phyloP scores from a whole-genome alignment of 2,113 vertebrate genomes.

The Macquaria australasica region DNA sequence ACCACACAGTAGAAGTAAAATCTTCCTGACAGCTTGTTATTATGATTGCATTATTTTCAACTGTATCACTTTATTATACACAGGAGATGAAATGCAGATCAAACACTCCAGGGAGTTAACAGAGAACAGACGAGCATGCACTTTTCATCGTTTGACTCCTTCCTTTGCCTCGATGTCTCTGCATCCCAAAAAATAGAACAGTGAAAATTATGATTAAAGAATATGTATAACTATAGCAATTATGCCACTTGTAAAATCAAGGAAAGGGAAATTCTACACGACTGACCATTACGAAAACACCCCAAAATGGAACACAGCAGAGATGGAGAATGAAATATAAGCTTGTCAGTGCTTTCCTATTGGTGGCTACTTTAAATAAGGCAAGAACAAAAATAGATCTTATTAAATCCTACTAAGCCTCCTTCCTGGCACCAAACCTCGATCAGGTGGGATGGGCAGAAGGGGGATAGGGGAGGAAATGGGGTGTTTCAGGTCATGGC shows the following conservation, averaged over 20 bases:
- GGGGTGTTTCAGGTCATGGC: slow-evolving; percentile 67
- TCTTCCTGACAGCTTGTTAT: slow-evolving; percentile 17
- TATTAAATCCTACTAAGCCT: slow-evolving; percentile 38
- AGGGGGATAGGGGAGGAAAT: slow-evolving; percentile 20
- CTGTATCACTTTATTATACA: background rate
- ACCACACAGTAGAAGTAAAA: background rate
- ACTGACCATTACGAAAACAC: slow-evolving; percentile 6
- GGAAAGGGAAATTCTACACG: background rate
- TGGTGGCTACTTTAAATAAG: slow-evolving; percentile 16
- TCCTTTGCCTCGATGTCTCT: slow-evolving; percentile 14
- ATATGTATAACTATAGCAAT: slow-evolving; percentile 35
- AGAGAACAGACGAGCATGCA: slow-evolving; percentile 12
- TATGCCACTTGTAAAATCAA: slow-evolving; percentile 29
- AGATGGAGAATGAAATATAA: slow-evolving; percentile 23
- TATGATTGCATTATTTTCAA: slow-evolving; percentile 34
- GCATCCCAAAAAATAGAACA: slow-evolving; percentile 21
- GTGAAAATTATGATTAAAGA: slow-evolving; percentile 18
- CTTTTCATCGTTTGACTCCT: slow-evolving; percentile 44
- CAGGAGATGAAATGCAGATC: slow-evolving; percentile 42
- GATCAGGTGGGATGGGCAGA: slow-evolving; percentile 53
- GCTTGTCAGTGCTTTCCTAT: background rate
- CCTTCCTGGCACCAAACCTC: slow-evolving; percentile 39
- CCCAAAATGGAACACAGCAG: slow-evolving; percentile 35
- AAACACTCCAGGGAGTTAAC: slow-evolving; percentile 24
- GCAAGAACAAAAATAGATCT: slow-evolving; percentile 34